Evolutionary conservation across 2,888 invertebrate genomes (phyloP).

Genomic region (Euspilapteryx auroguttella): DNA sequence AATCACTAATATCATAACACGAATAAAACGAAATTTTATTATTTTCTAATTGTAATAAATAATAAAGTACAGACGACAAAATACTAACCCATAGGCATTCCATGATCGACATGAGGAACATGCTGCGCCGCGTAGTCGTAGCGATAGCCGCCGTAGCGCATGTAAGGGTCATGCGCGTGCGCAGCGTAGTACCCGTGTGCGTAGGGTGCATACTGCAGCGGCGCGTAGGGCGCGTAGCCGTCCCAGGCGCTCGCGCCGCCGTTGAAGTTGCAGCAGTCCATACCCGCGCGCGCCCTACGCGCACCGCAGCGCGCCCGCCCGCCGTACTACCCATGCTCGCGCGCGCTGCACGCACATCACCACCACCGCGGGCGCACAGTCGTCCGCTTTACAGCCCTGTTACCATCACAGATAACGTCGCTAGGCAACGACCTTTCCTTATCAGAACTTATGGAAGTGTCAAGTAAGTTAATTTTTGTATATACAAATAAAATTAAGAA

Average conservation of each 20-base stretch:
- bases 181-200: constrained; percentile 16
- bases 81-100: constrained; percentile 47
- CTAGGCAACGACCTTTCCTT: constrained; percentile 1
- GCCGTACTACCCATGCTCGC: constrained; percentile 23
- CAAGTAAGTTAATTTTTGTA: too few species aligned
- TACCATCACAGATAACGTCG: constrained; percentile 1
- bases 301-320: constrained; percentile 26
- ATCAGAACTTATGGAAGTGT: too few species aligned
- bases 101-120: constrained; percentile 41
- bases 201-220: constrained; percentile 16
- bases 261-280: constrained; percentile 55
- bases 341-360: constrained; percentile 18
- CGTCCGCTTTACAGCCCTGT: background rate
- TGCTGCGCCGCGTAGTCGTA: constrained; percentile 39
- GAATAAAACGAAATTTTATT: too few species aligned
- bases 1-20: too few species aligned
- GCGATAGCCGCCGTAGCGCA: constrained; percentile 35
- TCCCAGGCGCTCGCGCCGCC: constrained; percentile 23
- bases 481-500: too few species aligned
- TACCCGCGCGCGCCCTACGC: constrained; percentile 39
- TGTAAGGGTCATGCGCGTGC: constrained; percentile 39
- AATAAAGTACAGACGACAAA: too few species aligned
- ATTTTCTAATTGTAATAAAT: too few species aligned
- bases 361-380: constrained; percentile 17
- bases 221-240: constrained; percentile 34